Base-by-base conservation (phyloP, 2,888 invertebrate species). In the Myopa testacea region DNA sequence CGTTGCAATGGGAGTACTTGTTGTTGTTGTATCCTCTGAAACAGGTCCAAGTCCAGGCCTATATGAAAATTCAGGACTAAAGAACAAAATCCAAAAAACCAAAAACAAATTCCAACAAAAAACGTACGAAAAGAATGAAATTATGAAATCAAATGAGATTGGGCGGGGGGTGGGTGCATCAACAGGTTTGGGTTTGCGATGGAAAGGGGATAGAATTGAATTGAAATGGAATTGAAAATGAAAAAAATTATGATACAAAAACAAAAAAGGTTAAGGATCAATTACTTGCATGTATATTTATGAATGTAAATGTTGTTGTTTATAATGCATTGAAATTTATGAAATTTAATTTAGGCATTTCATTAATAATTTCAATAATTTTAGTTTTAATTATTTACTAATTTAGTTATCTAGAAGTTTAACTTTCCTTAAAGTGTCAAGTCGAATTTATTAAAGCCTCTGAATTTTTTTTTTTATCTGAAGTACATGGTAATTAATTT, bases 1-100 rank as follows among this genome's bases (percentile, higher is more conserved):
- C 55, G 74, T 68, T 16, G 80, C 78, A 82, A 88, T 84, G 80
- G 84, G 83, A 83, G 78, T 83, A 79, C 86, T 84, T 77, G 86
- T 84, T 81, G 86, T 84, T 81, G 90, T 88, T 79, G 89, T 85
- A 79, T 91, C 91, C 87, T 92, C 92, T 52, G 92, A 91, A 83
- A 93, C 92, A 79, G 92, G 92, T 86, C 92, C 92, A 90, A 93
- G 90, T 65, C 93, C 94, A 84, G 93, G 92, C 91, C 94, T 94
- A 92, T 94, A 94, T 93, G 94, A 94, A 91, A 94, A 94, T 92
- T 94, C 94, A 91, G 94, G 94, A 92, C 94, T 94, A 92, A 92
- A 84, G 85, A 55, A 55, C 55, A 55, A 65, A 65, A 34, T 38
- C 37, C 37, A 65, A 65, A 14, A 45, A 10, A 45, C 6, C 45